Evolutionary conservation across 1,140 invertebrate species (phyloP).

Genomic region (Polypedilum vanderplanki): DNA sequence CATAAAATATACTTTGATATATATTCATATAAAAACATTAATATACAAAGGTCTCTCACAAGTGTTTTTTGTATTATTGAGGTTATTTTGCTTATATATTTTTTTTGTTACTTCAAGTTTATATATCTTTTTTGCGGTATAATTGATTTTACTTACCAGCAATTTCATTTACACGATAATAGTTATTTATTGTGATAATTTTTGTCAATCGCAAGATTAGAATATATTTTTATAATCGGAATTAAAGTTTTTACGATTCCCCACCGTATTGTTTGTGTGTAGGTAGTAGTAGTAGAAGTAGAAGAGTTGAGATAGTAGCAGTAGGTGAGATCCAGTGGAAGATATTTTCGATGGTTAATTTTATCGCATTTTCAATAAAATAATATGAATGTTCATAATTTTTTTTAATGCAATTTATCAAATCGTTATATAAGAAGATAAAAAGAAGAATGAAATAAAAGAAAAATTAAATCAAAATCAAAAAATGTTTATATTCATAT

Average conservation of each 20-base stretch:
- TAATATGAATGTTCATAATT: neutral
- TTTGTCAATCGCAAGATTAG: neutral
- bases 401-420: slow-evolving; percentile 19
- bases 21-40: slow-evolving; percentile 9
- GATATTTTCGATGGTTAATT: neutral
- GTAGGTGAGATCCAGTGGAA: neutral
- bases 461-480: neutral
- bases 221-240: neutral
- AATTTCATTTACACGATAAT: neutral
- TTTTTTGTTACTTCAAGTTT: slow-evolving; percentile 16
- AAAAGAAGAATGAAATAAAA: slow-evolving; percentile 17
- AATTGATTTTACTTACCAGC: slow-evolving; percentile 22
- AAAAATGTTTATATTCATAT: neutral
- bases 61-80: slow-evolving; percentile 22
- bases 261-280: neutral
- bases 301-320: neutral
- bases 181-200: neutral
- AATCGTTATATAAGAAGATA: neutral
- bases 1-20: neutral
- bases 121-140: neutral
- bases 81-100: neutral
- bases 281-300: neutral
- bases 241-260: neutral
- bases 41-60: slow-evolving; percentile 27
- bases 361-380: neutral